A percentile compares a stretch with the other conserved stretches of the same genome.
These are phyloP conservation scores for Caenorhabditis briggsae DNA, from an alignment of 1,140 invertebrate genomes.

Conservation along the genomic window DNA sequence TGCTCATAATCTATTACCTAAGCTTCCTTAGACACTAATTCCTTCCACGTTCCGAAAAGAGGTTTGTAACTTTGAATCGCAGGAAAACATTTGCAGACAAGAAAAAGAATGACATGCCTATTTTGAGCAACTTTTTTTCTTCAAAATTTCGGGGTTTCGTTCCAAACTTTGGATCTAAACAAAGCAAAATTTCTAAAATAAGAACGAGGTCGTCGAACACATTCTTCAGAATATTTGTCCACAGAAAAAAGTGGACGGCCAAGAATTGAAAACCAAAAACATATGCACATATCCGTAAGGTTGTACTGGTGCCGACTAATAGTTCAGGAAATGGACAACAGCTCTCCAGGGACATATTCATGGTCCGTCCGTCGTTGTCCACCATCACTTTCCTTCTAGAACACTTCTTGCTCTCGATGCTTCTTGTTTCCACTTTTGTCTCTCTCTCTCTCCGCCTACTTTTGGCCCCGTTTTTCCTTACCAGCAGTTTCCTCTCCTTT, in stretches of 20 bases:
- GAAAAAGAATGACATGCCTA: background rate
- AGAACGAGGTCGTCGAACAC: background rate
- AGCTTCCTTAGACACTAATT: too few relatives aligned
- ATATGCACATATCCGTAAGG: conserved; percentile 33
- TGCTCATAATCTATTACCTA: too few relatives aligned
- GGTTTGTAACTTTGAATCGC: background rate
- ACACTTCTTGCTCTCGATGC: conserved; percentile 12
- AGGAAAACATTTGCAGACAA: background rate
- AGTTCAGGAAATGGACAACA: conserved; percentile 50
- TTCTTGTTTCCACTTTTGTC: background rate
- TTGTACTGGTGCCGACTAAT: conserved; percentile 51
- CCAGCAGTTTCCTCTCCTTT: background rate
- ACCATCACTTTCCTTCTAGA: background rate
- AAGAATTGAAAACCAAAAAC: conserved; percentile 50
- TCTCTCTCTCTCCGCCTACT: conserved; percentile 6
- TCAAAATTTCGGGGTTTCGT: background rate
- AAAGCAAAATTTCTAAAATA: conserved; percentile 4
- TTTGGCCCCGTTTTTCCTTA: background rate
- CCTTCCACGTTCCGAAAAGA: background rate
- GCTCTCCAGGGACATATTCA: conserved; percentile 41
- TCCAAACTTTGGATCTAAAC: background rate
- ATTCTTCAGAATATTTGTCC: background rate
- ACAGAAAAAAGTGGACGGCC: background rate
- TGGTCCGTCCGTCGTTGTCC: conserved; percentile 12
- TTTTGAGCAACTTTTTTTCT: background rate